A percentile compares a stretch with the other conserved stretches of the same genome.
phyloP scores from a whole-genome alignment of 37 sponge, comb jelly and placozoan genomes.

The Crambe crambe region DNA sequence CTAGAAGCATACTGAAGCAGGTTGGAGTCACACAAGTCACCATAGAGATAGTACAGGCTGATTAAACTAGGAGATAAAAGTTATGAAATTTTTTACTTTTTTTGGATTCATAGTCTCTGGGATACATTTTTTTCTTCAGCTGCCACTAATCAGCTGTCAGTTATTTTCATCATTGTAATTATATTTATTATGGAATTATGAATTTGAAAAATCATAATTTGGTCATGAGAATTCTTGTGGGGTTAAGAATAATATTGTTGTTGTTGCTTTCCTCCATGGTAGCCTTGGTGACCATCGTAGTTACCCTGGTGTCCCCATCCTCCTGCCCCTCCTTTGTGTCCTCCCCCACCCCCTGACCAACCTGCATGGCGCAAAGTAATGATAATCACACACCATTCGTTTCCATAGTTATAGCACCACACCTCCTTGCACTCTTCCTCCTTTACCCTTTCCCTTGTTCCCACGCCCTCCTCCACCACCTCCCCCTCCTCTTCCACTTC shows the following conservation, averaged over 20 bases:
- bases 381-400: too few species aligned
- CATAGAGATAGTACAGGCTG: slow-evolving; percentile 16
- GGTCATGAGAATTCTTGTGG: not conserved
- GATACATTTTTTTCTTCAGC: not conserved
- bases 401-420: not conserved
- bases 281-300: not conserved
- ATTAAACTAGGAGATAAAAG: slow-evolving; percentile 10
- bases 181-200: too few species aligned
- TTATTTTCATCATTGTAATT: too few species aligned
- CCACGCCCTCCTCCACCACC: slow-evolving; percentile 44
- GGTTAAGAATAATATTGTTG: slow-evolving; percentile 22
- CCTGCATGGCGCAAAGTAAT: slow-evolving; percentile 17
- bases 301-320: slow-evolving; percentile 21
- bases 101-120: too few species aligned
- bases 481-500: slow-evolving; percentile 46
- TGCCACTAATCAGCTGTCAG: too few species aligned
- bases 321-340: slow-evolving; percentile 23
- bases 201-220: not conserved
- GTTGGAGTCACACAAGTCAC: slow-evolving; percentile 23
- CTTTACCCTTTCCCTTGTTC: not conserved
- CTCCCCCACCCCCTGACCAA: slow-evolving; percentile 38
- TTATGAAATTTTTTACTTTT: too few species aligned
- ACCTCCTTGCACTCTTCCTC: slow-evolving; percentile 77
- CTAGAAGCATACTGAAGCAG: slow-evolving; percentile 59
- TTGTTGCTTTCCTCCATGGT: slow-evolving; percentile 5